Evolutionary conservation across 2,113 vertebrate species (phyloP).

Genomic region (Gymnobelideus leadbeateri): DNA sequence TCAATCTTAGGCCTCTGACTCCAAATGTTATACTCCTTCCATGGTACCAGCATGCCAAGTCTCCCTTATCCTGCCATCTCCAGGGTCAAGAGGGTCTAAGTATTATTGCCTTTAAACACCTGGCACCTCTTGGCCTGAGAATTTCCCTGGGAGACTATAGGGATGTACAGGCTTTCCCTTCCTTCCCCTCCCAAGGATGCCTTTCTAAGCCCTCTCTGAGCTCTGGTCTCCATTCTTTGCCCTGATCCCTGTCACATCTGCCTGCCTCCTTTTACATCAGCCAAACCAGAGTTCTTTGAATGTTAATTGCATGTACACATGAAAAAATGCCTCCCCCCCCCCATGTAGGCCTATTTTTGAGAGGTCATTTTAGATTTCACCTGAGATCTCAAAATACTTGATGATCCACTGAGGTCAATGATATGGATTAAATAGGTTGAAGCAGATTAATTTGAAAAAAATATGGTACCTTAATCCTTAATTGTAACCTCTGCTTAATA

Average conservation of each 20-base stretch:
- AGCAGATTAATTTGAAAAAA: slow-evolving; percentile 31
- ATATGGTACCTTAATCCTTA: slow-evolving; percentile 58
- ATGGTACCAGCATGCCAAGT: neutral
- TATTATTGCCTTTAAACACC: neutral
- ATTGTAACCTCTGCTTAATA: slow-evolving; percentile 49
- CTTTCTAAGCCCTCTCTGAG: neutral
- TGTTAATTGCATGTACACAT: neutral
- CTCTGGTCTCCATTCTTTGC: neutral
- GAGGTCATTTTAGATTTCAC: slow-evolving; percentile 1
- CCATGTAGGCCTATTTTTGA: neutral
- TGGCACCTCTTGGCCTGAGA: neutral
- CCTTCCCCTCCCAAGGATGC: neutral
- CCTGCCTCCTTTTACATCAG: neutral
- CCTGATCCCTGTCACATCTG: neutral
- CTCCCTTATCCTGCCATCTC: neutral
- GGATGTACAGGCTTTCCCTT: neutral
- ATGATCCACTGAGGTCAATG: slow-evolving; percentile 26
- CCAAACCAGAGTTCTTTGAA: slow-evolving; percentile 6
- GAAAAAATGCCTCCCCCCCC: slow-evolving; percentile 23
- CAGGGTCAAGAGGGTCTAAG: neutral
- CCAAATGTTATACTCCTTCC: neutral
- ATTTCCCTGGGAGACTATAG: neutral
- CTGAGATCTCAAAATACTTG: neutral
- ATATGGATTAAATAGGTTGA: slow-evolving; percentile 33
- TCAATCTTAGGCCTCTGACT: neutral